Evolutionary conservation across 2,797 vertebrate species (phyloP), one percentile per base, ranked within the genome.

Genomic region (Sebastes steindachneri): DNA sequence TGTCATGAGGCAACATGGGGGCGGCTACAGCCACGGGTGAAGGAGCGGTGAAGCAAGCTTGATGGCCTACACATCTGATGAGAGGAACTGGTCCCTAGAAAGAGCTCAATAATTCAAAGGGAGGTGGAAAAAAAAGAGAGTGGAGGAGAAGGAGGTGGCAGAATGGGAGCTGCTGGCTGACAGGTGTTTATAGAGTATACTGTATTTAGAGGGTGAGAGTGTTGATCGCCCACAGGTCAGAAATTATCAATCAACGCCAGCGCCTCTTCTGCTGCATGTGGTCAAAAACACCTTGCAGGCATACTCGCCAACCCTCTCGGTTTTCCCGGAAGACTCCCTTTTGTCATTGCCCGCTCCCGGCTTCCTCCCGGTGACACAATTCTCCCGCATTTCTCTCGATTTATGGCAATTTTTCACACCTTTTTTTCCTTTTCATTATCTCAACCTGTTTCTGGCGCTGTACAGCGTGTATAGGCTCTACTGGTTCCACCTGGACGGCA

Each of bases 41-140:
- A 92, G 88, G 89, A 93, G 93, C 87, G 86, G 90, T 92, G 94
- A 93, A 87, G 94, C 90, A 89, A 90, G 89, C 90, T 85, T 92
- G 94, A 96, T 94, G 93, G 93, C 88, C 86, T 86, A 91, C 93
- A 91, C 90, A 82, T 90, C 80, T 88, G 93, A 94, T 92, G 90
- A 91, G 89, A 91, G 84, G 81, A 88, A 89, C 84, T 58, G 86
- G 86, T 90, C 82, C 87, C 90, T 89, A 92, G 91, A 94, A 95
- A 93, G 86, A 91, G 93, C 88, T 94, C 90, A 93, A 94, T 95
- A 94, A 94, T 94, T 95, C 89, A 95, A 88, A 92, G 78, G 79
- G 71, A 87, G 79, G 79, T 74, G 75, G 11, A 1, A 70, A 75
- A 83, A 84, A 79, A 55, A 77, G 68, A 67, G 71, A 73, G 55